Evolutionary conservation across 2,888 invertebrate species (phyloP).

Genomic region (Luperina testacea): DNA sequence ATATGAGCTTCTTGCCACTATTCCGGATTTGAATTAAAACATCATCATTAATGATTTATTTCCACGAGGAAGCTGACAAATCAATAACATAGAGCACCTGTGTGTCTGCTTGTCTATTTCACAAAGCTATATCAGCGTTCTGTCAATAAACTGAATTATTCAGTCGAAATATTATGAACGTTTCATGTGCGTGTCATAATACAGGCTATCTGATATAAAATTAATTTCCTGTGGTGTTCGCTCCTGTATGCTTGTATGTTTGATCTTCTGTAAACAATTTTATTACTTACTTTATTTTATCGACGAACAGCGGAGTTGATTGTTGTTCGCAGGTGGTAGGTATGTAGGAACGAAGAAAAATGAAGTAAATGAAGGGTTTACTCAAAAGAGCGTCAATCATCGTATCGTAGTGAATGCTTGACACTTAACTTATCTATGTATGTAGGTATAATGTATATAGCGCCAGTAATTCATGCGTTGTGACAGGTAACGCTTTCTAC

Average conservation of each 20-base stretch:
- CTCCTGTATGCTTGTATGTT: slow-evolving; percentile 44
- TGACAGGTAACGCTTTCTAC: slow-evolving; percentile 41
- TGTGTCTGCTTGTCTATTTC: slow-evolving; percentile 14
- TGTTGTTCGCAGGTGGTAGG: background rate
- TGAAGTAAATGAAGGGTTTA: slow-evolving; percentile 5
- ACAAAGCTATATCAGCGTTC: slow-evolving; percentile 27
- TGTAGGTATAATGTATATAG: slow-evolving; percentile 11
- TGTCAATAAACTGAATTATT: slow-evolving; percentile 58
- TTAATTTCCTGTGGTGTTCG: slow-evolving; percentile 58
- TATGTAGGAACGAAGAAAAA: slow-evolving; percentile 18
- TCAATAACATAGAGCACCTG: slow-evolving; percentile 19
- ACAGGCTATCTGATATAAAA: slow-evolving; percentile 60
- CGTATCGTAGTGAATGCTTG: slow-evolving; percentile 38
- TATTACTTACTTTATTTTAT: slow-evolving; percentile 49
- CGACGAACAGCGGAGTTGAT: slow-evolving; percentile 10
- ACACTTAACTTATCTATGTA: slow-evolving; percentile 42
- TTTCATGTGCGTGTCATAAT: slow-evolving; percentile 50
- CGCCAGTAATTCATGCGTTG: slow-evolving; percentile 37
- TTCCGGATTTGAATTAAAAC: slow-evolving; percentile 29
- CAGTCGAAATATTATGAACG: slow-evolving; percentile 42
- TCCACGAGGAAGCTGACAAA: background rate
- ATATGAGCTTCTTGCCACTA: slow-evolving; percentile 27
- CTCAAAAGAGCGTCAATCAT: slow-evolving; percentile 40
- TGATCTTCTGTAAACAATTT: slow-evolving; percentile 57
- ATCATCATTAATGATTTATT: slow-evolving; percentile 22